Conservation (phyloP, 1,140 invertebrate species). For the Drosophila lacteicornis region DNA sequence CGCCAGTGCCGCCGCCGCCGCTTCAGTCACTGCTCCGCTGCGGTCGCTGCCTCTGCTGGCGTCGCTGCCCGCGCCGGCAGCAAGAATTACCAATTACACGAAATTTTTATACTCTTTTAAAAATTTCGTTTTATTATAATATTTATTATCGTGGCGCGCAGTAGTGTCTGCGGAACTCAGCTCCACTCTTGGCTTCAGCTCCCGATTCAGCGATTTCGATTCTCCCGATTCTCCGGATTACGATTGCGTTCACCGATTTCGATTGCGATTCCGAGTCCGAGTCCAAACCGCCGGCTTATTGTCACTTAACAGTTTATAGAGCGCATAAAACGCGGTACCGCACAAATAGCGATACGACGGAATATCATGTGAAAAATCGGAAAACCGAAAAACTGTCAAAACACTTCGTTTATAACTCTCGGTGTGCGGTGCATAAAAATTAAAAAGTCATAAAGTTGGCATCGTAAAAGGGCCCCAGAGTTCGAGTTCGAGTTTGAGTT, state of each 20-base stretch:
- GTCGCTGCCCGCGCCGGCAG: conserved; percentile 68
- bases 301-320: conserved; percentile 82
- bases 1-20: conserved; percentile 1
- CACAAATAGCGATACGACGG: conserved; percentile 1
- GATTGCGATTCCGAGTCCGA: conserved; percentile 43
- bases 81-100: conserved; percentile 85
- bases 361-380: conserved; percentile 32
- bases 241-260: conserved; percentile 36
- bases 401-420: conserved; percentile 41
- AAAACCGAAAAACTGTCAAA: conserved; percentile 47
- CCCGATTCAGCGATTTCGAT: conserved; percentile 48
- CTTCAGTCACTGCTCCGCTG: conserved; percentile 34
- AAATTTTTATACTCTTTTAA: conserved; percentile 85
- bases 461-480: conserved; percentile 47
- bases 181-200: conserved; percentile 58
- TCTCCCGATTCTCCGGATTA: conserved; percentile 36
- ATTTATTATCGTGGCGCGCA: conserved; percentile 85
- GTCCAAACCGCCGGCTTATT: conserved; percentile 75
- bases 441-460: conserved; percentile 80
- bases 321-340: conserved; percentile 43
- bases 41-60: conserved; percentile 35
- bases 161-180: conserved; percentile 84
- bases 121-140: conserved; percentile 85
- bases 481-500: conserved; percentile 16
- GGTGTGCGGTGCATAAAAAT: conserved; percentile 71